phyloP scores from a whole-genome alignment of 1,140 invertebrate genomes.

The Helicoverpa zea region DNA sequence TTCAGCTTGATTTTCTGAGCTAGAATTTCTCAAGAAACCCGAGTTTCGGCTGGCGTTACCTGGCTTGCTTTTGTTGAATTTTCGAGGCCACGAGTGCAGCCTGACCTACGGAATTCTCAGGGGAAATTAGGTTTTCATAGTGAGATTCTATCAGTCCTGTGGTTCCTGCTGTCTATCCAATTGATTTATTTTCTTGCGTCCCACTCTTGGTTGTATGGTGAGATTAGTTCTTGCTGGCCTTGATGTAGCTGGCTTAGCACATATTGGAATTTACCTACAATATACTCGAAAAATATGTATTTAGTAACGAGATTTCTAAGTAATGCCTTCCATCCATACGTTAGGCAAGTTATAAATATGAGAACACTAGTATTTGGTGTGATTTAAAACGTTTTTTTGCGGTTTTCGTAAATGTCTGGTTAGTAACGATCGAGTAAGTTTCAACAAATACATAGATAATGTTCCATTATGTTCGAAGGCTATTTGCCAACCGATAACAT shows the following conservation, averaged over 20 bases:
- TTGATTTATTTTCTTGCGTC: slow-evolving; percentile 37
- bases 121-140: slow-evolving; percentile 39
- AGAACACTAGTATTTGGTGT: too few relatives aligned
- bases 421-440: too few relatives aligned
- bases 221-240: neutral
- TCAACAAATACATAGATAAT: too few relatives aligned
- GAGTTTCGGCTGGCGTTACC: neutral
- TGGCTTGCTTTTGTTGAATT: neutral
- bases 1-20: neutral
- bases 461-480: neutral
- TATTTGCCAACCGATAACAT: slow-evolving; percentile 17
- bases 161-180: slow-evolving; percentile 29
- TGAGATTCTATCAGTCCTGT: slow-evolving; percentile 30
- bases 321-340: too few relatives aligned
- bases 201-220: neutral
- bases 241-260: neutral
- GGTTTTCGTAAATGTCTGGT: too few relatives aligned
- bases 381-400: too few relatives aligned
- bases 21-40: slow-evolving; percentile 13
- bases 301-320: neutral
- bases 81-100: slow-evolving; percentile 20
- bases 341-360: too few relatives aligned
- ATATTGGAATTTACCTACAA: neutral
- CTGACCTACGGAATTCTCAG: neutral
- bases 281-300: neutral